Evolutionary conservation across 1,140 invertebrate species (phyloP), one percentile per base, ranked within the genome.

Genomic region (Cydia splendana): DNA sequence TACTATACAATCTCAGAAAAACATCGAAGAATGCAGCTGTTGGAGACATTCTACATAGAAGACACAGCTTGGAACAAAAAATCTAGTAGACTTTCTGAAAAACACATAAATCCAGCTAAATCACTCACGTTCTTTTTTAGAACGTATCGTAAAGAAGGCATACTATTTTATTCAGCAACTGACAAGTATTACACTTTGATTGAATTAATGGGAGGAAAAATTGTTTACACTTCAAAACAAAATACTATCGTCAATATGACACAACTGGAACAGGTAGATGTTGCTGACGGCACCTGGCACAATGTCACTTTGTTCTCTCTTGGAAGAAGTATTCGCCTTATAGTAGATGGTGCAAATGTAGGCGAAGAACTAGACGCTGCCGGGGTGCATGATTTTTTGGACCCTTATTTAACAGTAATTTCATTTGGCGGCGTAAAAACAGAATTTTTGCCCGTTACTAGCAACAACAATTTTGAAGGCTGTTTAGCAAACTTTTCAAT

Each of bases 401-500:
- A 98, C 91, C 97, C 98, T 2, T 98, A 98, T 85, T 91, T 98
- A 9, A 97, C 97, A 0, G 94, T 95, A 4, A 85, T 98, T 2
- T 96, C 95, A 0, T 86, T 98, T 65, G 98, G 98, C 30, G 97
- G 97, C 18, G 94, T 95, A 0, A 94, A 94, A 80, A 85, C 92
- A 6, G 95, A 95, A 83, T 94, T 94, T 87, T 86, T 94, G 69
- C 91, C 94, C 77, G 93, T 94, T 75, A 82, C 88, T 15, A 87
- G 88, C 13, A 93, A 94, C 13, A 91, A 92, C 20, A 94, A 93
- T 82, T 98, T 98, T 88, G 96, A 96, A 88, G 98, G 98, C 12
- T 99, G 98, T 84, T 91, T 99, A 48, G 96, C 97, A 0, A 97
- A 98, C 85, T 98, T 99, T 86, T 96, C 95, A 2, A 95, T 99